Conservation (phyloP, 2,888 invertebrate species). For the Clivina fossor region DNA sequence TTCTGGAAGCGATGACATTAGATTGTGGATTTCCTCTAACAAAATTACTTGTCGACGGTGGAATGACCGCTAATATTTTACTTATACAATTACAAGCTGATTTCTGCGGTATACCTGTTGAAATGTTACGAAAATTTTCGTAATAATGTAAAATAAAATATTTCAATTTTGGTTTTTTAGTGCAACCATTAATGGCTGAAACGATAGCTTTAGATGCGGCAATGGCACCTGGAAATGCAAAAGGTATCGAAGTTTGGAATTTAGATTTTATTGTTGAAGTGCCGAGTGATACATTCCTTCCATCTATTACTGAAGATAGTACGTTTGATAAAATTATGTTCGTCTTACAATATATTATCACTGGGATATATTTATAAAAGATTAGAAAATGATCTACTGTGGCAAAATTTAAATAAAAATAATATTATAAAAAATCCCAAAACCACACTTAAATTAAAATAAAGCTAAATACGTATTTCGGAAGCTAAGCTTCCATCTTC, state of each 20-base stretch:
- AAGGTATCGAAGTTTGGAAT: constrained; percentile 72
- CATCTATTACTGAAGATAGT: constrained; percentile 73
- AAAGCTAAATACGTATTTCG: no score
- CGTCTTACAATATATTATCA: no score
- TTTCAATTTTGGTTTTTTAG: constrained; percentile 53
- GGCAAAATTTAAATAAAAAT: no score
- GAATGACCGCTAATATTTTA: constrained; percentile 83
- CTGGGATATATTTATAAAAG: no score
- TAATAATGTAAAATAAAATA: not conserved
- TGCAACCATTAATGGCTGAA: constrained; percentile 86
- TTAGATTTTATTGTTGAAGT: constrained; percentile 65
- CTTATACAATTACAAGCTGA: constrained; percentile 94
- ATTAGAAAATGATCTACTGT: no score
- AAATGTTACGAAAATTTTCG: constrained; percentile 48
- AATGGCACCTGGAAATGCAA: constrained; percentile 81
- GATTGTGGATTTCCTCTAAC: constrained; percentile 76
- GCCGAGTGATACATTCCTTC: constrained; percentile 74
- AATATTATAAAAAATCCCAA: no score
- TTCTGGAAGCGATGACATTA: constrained; percentile 77
- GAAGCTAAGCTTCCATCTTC: no score
- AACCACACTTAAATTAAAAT: no score
- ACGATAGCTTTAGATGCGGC: constrained; percentile 93
- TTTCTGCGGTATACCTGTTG: constrained; percentile 80
- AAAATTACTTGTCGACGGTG: constrained; percentile 86
- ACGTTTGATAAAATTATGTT: no score